Base-by-base conservation (phyloP, 2,888 invertebrate species). In the Nomada fabriciana region DNA sequence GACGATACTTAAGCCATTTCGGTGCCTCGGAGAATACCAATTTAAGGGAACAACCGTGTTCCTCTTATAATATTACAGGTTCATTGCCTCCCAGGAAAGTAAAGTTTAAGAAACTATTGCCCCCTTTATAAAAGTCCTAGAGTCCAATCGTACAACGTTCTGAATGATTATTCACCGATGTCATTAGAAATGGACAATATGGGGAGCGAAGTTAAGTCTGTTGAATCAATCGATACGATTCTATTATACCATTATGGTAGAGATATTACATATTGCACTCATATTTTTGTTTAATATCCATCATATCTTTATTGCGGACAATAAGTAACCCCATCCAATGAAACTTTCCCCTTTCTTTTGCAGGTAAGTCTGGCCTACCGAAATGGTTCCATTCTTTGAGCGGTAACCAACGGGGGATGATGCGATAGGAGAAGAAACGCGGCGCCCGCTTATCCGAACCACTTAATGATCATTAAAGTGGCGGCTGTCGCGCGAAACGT, bases 401-500 rank as follows among this genome's bases (percentile, higher is more conserved):
- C 36, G 36, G 36, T 7, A 36, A 50, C 47, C 43, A 64, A 74
- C 60, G 65, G 15, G 72, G 55, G 72, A 67, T n/a, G 20, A 20
- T 29, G 36, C 50, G 69, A 73, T 77, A 76, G 53, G 73, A 77
- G 73, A 81, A 83, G 85, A 83, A 81, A 67, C 76, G 57, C 3
- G 43, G 53, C 61, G 36, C 23, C 70, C 74, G 72, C 69, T 89
- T 87, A 90, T 90, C 87, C 83, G 80, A 87, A 89, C 89, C 86
- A 84, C 87, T 88, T 86, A 87, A 90, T 86, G 87, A 89, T 86
- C 89, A 84, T 90, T 89, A 89, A 89, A 90, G 76, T 84, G 83
- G 69, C 84, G 71, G 76, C 83, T 87, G 87, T 86, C 90, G 89
- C 88, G 87, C 88, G 86, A 86, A 83, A 82, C 76, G 74, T 85